phyloP scores from a whole-genome alignment of 2,888 invertebrate species.

The Laothoe populi region DNA sequence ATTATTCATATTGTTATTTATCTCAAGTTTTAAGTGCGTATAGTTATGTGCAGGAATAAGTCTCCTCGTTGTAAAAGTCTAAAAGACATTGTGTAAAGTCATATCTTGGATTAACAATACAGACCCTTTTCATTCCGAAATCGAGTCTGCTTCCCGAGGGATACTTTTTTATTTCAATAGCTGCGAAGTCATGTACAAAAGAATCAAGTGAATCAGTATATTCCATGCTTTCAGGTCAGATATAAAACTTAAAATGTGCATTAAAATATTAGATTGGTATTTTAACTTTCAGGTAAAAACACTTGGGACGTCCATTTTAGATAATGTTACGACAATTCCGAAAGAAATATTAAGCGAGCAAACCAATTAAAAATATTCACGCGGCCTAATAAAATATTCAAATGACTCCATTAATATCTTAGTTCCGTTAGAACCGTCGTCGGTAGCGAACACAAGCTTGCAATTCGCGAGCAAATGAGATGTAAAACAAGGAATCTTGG shows the following conservation, averaged over 20 bases:
- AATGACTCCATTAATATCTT: slow-evolving; percentile 41
- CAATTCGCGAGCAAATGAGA: slow-evolving; percentile 60
- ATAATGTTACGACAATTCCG: neutral
- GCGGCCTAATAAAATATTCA: slow-evolving; percentile 35
- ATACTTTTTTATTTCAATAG: slow-evolving; percentile 19
- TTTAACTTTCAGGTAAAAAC: neutral
- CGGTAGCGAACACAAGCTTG: slow-evolving; percentile 40
- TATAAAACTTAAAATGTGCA: neutral
- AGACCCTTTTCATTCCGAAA: slow-evolving; percentile 16
- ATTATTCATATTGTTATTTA: too few species aligned
- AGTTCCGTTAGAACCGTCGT: slow-evolving; percentile 40
- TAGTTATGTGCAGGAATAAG: neutral
- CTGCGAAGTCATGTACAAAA: slow-evolving; percentile 12
- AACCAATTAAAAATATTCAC: slow-evolving; percentile 27
- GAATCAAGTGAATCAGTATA: slow-evolving; percentile 5
- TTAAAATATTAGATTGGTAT: neutral
- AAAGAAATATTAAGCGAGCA: slow-evolving; percentile 20
- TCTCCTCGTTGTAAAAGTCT: neutral
- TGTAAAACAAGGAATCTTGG: slow-evolving; percentile 66
- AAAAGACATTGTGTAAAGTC: slow-evolving; percentile 4
- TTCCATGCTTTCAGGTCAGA: neutral
- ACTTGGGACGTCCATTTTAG: neutral
- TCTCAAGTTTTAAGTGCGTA: neutral
- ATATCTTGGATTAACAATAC: slow-evolving; percentile 18
- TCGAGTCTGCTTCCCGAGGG: slow-evolving; percentile 21